phyloP scores from a whole-genome alignment of 2,113 vertebrate genomes.

The Syrmaticus mikado region DNA sequence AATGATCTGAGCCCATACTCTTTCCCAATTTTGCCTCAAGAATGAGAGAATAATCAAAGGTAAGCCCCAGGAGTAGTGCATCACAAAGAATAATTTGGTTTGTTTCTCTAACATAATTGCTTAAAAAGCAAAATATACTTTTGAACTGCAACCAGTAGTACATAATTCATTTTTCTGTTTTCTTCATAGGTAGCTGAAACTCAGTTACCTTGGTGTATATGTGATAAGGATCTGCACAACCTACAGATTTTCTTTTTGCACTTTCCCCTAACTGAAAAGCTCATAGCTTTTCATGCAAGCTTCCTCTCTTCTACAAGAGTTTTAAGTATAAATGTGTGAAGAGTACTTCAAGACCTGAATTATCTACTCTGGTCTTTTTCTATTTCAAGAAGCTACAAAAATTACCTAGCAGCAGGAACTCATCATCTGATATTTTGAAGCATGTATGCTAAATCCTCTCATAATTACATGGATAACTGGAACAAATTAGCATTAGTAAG shows the following conservation, averaged over 20 bases:
- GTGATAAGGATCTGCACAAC: neutral
- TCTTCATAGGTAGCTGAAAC: neutral
- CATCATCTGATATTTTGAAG: neutral
- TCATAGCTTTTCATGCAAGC: neutral
- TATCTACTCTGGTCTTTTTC: neutral
- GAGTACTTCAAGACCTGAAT: neutral
- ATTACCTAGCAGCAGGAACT: neutral
- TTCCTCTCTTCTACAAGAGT: neutral
- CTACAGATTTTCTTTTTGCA: neutral
- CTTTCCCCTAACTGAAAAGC: neutral
- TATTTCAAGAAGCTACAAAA: neutral
- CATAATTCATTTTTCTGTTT: neutral
- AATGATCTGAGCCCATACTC: neutral
- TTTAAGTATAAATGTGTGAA: neutral
- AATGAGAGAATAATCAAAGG: neutral
- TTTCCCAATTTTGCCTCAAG: neutral
- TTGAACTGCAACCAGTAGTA: neutral
- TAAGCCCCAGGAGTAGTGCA: neutral
- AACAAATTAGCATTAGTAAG: neutral
- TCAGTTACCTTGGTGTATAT: neutral
- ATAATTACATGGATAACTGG: neutral
- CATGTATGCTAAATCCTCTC: neutral
- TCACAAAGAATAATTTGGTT: neutral
- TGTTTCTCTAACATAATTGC: neutral
- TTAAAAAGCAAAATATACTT: neutral